Evolutionary conservation across 2,888 invertebrate genomes (phyloP).

Genomic region (Cactoblastis cactorum): DNA sequence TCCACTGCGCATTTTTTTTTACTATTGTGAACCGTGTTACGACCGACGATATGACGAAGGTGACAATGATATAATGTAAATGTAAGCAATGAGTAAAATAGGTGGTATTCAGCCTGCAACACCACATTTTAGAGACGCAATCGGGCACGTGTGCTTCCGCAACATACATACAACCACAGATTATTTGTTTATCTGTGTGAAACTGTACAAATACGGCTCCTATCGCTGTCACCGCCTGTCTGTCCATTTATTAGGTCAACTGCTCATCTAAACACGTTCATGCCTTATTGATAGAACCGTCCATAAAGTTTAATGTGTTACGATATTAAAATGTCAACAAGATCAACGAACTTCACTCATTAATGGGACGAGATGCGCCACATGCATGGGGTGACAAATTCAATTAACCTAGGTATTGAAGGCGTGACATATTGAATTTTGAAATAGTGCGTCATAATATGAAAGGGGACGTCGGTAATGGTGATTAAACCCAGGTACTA

Average conservation of each 20-base stretch:
- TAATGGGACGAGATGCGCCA: not conserved
- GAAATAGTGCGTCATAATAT: too few relatives aligned
- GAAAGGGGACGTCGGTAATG: too few relatives aligned
- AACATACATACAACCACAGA: constrained; percentile 10
- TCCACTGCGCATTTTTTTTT: too few relatives aligned
- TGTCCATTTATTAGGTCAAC: constrained; percentile 37
- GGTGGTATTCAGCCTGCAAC: too few relatives aligned
- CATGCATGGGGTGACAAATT: too few relatives aligned
- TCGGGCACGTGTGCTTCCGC: constrained; percentile 37
- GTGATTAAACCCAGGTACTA: not conserved
- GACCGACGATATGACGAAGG: too few relatives aligned
- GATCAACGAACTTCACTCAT: not conserved
- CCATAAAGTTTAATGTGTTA: constrained; percentile 1
- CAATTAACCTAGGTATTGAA: too few relatives aligned
- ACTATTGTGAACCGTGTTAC: too few relatives aligned
- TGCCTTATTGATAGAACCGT: constrained; percentile 10
- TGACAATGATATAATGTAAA: not conserved
- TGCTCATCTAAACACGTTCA: constrained; percentile 31
- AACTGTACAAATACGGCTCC: constrained; percentile 21
- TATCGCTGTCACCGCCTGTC: constrained; percentile 34
- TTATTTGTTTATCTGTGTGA: not conserved
- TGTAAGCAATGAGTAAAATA: too few relatives aligned
- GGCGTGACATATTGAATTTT: not conserved
- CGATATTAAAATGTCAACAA: not conserved
- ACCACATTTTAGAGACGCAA: too few relatives aligned